A percentile compares a stretch with the other conserved stretches of the same genome.
Evolutionary conservation across 2,888 invertebrate species (phyloP).

Genomic region (Eupithecia vulgata): DNA sequence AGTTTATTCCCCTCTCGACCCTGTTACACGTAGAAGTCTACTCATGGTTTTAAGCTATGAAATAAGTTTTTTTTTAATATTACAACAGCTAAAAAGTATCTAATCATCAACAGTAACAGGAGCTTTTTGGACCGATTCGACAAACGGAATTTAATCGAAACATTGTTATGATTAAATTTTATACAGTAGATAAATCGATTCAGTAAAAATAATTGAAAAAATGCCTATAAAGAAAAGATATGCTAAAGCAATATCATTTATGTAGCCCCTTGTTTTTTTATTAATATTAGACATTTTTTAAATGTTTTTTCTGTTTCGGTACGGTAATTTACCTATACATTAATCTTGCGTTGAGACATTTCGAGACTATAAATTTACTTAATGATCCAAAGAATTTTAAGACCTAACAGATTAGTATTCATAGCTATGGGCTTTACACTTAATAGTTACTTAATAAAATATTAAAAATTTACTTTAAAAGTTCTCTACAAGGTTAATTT

Average conservation of each 20-base stretch:
- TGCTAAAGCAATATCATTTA: no score
- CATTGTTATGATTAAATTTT: constrained; percentile 41
- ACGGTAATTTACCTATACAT: neutral
- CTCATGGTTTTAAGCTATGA: no score
- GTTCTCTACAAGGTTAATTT: constrained; percentile 4
- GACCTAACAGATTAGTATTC: neutral
- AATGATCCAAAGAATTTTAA: constrained; percentile 5
- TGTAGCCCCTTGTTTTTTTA: no score
- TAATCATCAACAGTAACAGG: neutral
- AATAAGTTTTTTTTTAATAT: no score
- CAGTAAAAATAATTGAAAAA: no score
- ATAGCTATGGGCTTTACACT: neutral
- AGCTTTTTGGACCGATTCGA: constrained; percentile 24
- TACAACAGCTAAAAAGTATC: constrained; percentile 31
- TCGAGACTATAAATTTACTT: constrained; percentile 9
- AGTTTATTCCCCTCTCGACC: no score
- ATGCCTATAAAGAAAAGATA: no score
- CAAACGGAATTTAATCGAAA: constrained; percentile 65
- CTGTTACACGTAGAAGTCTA: no score
- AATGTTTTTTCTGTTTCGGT: neutral
- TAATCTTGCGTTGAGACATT: neutral
- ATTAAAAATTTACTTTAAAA: constrained; percentile 8
- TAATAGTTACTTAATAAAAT: constrained; percentile 9
- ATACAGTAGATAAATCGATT: neutral
- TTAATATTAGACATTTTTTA: no score